These are phyloP conservation scores for Clunio marinus DNA, from an alignment of 2,888 invertebrate genomes.

Conservation along the genomic window DNA sequence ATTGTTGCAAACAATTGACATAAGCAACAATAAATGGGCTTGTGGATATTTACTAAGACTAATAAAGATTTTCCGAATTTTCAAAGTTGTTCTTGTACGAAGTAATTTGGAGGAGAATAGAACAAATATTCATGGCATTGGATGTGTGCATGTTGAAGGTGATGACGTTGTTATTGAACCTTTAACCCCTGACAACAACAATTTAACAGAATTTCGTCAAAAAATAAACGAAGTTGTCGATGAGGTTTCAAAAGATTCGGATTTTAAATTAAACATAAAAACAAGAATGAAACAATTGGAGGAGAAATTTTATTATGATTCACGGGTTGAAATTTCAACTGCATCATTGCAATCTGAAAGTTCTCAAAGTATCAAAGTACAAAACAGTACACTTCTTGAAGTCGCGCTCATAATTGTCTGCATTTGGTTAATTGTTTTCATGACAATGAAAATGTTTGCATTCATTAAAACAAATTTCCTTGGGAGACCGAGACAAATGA, in stretches of 20 bases:
- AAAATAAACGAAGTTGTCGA: slow-evolving; percentile 25
- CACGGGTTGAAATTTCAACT: neutral
- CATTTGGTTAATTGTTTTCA: slow-evolving; percentile 12
- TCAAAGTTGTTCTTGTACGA: neutral
- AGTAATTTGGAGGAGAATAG: slow-evolving; percentile 2
- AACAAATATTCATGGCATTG: slow-evolving; percentile 26
- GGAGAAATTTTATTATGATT: neutral
- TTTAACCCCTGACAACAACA: neutral
- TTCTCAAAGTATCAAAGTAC: neutral
- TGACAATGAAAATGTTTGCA: slow-evolving; percentile 17
- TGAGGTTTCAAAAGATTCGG: neutral
- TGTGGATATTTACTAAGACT: slow-evolving; percentile 4
- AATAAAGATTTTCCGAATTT: slow-evolving; percentile 12
- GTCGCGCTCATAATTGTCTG: slow-evolving; percentile 7
- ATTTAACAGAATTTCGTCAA: slow-evolving; percentile 4
- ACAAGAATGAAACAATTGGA: neutral
- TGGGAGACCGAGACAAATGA: neutral
- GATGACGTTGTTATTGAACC: neutral
- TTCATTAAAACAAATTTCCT: neutral
- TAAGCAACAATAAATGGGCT: slow-evolving; percentile 24
- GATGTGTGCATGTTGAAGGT: slow-evolving; percentile 12
- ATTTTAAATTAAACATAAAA: neutral
- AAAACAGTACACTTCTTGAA: slow-evolving; percentile 16
- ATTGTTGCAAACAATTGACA: slow-evolving; percentile 7
- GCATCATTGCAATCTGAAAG: neutral